These are phyloP conservation scores for Strigamia crassipes DNA, from an alignment of 2,888 invertebrate genomes.

Conservation along the genomic window DNA sequence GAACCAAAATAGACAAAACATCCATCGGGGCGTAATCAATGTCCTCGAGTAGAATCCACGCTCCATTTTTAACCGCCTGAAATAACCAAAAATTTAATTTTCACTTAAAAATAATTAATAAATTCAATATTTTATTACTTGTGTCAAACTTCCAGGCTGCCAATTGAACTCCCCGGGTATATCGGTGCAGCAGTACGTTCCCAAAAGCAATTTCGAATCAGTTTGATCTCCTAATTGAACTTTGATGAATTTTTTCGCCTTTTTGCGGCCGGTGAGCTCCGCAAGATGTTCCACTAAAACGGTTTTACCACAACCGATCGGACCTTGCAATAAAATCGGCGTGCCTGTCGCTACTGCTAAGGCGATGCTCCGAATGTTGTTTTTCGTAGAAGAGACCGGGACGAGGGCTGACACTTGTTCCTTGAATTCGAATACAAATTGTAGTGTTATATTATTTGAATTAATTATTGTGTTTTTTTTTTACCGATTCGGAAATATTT, in stretches of 20 bases:
- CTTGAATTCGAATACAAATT: not conserved
- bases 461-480: not conserved
- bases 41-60: constrained; percentile 94
- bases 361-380: constrained; percentile 76
- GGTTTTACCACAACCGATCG: constrained; percentile 95
- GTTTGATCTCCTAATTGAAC: constrained; percentile 97
- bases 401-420: not conserved
- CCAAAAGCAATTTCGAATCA: constrained; percentile 89
- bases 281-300: constrained; percentile 85
- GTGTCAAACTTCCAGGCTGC: constrained; percentile 90
- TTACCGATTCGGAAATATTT: not conserved
- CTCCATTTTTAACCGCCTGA: constrained; percentile 79
- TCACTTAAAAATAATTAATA: no score
- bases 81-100: constrained; percentile 51
- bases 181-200: constrained; percentile 92
- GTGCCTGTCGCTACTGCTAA: constrained; percentile 75
- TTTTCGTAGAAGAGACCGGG: constrained; percentile 71
- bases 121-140: constrained; percentile 59
- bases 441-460: no score
- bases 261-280: constrained; percentile 68
- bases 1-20: constrained; percentile 83
- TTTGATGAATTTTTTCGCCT: constrained; percentile 69
- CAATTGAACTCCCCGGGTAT: constrained; percentile 97
- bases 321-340: constrained; percentile 76
- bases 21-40: constrained; percentile 92